phyloP scores from a whole-genome alignment of 2,888 invertebrate species.

The Chorisops tibialis region DNA sequence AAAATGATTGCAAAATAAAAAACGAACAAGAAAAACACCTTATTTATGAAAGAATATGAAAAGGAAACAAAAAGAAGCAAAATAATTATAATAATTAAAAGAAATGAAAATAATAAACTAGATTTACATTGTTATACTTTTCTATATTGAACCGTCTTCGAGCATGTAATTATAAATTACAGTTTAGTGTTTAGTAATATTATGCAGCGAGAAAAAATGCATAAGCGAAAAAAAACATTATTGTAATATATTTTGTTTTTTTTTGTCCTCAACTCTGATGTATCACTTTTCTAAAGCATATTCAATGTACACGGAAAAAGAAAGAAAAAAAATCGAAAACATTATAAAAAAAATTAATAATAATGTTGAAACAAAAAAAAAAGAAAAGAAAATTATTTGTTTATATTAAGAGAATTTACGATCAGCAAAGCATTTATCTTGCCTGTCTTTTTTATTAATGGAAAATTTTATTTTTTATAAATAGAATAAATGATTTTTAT shows the following conservation, averaged over 20 bases:
- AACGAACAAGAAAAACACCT: too few relatives aligned
- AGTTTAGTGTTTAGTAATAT: conserved; percentile 18
- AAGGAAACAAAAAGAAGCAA: too few relatives aligned
- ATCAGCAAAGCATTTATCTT: conserved; percentile 35
- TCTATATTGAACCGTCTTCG: conserved; percentile 20
- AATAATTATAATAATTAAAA: neutral
- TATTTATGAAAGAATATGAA: too few relatives aligned
- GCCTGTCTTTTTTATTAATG: conserved; percentile 29
- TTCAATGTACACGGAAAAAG: neutral
- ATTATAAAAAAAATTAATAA: conserved; percentile 1
- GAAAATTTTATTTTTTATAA: conserved; percentile 26
- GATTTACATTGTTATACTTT: too few relatives aligned
- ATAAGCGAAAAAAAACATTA: neutral
- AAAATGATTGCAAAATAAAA: neutral
- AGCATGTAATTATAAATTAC: conserved; percentile 27
- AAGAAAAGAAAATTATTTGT: neutral
- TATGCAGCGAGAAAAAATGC: conserved; percentile 7
- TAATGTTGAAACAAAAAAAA: conserved; percentile 3
- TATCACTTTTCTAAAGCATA: neutral
- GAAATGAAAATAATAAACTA: neutral
- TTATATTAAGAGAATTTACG: conserved; percentile 10
- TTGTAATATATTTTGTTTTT: too few relatives aligned
- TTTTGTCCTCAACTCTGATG: too few relatives aligned
- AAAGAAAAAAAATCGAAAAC: conserved; percentile 9
- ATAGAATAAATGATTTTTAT: conserved; percentile 27